Evolutionary conservation across 2,797 vertebrate genomes (phyloP).

Genomic region (Steatocranus sp.): DNA sequence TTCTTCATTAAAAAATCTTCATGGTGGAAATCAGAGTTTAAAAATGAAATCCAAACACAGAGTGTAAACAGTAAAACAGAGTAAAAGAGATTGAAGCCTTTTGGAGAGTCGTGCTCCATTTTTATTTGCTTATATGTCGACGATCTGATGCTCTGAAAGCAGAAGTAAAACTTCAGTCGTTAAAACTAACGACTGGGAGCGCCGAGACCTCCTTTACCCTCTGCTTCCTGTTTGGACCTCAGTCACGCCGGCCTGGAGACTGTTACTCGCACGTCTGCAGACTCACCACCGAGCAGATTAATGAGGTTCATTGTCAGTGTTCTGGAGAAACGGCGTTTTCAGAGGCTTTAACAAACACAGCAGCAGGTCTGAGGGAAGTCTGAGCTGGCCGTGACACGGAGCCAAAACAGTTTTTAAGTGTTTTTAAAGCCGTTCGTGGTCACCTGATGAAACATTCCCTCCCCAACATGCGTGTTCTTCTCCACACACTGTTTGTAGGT

Average conservation of each 20-base stretch:
- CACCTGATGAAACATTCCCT: conserved; percentile 20
- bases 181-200: neutral
- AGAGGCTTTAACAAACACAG: neutral
- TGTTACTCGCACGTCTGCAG: neutral
- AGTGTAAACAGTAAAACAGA: neutral
- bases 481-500: conserved; percentile 45
- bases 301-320: neutral
- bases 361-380: neutral
- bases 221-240: neutral
- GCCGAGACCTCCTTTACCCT: neutral
- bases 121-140: neutral
- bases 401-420: neutral
- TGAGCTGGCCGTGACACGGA: neutral
- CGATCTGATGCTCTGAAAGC: neutral
- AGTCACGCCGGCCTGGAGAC: neutral
- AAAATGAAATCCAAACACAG: neutral
- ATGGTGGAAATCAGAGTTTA: neutral
- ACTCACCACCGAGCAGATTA: neutral
- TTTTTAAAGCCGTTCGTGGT: conserved; percentile 40
- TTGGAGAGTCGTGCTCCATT: neutral
- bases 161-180: neutral
- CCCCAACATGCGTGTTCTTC: conserved; percentile 23
- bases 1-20: neutral
- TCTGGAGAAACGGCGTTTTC: neutral
- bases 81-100: neutral